Percentiles rank a stretch among this genome's conserved stretches.
phyloP scores from a whole-genome alignment of 1,140 invertebrate species.

The Pseudomyrmex pallidus region DNA sequence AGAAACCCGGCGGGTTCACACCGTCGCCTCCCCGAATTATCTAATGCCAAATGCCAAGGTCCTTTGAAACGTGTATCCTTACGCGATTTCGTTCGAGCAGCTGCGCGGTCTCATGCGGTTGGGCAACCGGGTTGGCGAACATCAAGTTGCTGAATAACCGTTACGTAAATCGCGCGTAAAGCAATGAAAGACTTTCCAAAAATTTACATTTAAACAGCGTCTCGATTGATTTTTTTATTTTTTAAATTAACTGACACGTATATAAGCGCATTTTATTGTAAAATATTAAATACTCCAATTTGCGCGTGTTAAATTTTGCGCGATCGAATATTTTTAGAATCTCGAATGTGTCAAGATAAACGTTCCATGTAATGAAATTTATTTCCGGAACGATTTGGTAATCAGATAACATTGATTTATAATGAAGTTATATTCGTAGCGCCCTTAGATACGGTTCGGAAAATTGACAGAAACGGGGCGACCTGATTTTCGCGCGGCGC shows the following conservation, averaged over 20 bases:
- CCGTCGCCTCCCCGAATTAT: slow-evolving; percentile 41
- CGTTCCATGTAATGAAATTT: background rate
- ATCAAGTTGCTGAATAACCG: too few relatives aligned
- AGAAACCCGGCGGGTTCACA: background rate
- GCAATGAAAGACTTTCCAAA: slow-evolving; percentile 3
- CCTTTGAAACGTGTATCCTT: slow-evolving; percentile 31
- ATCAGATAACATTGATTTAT: background rate
- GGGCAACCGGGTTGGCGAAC: background rate
- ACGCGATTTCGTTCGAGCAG: slow-evolving; percentile 1
- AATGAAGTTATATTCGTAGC: slow-evolving; percentile 2
- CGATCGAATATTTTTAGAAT: background rate
- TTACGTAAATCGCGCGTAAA: background rate
- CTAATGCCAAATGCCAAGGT: slow-evolving; percentile 69
- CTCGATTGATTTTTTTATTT: background rate
- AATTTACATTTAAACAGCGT: background rate
- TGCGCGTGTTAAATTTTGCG: background rate
- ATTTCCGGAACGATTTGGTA: background rate
- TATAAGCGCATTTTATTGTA: too few relatives aligned
- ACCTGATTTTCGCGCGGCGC: slow-evolving; percentile 28
- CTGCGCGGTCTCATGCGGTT: slow-evolving; percentile 3
- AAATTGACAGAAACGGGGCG: slow-evolving; percentile 48
- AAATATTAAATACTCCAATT: background rate
- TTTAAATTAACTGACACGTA: too few relatives aligned
- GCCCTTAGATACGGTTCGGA: slow-evolving; percentile 21
- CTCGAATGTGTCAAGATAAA: background rate